A percentile compares a stretch with the other conserved stretches of the same genome.
Evolutionary conservation across 2,888 invertebrate genomes (phyloP).

Genomic region (Torymus auratus): DNA sequence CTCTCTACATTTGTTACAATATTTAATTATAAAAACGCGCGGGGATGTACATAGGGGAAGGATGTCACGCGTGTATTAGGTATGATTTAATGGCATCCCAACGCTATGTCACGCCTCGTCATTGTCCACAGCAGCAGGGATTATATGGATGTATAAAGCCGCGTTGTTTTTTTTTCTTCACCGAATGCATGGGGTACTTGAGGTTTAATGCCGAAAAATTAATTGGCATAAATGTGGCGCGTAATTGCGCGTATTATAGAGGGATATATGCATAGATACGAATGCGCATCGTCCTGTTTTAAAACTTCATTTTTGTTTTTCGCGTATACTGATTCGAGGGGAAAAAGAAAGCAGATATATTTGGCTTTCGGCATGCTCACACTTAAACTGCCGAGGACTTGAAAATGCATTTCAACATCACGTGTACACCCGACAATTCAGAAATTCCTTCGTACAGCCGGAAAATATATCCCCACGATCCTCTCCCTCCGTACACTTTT

Average conservation of each 20-base stretch:
- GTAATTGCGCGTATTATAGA: slow-evolving; percentile 64
- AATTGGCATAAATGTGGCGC: slow-evolving; percentile 72
- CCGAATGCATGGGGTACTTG: slow-evolving; percentile 60
- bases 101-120: slow-evolving; percentile 72
- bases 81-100: slow-evolving; percentile 72
- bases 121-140: slow-evolving; percentile 62
- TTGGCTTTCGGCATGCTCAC: too few relatives aligned
- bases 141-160: slow-evolving; percentile 57
- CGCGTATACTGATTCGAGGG: too few relatives aligned
- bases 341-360: too few relatives aligned
- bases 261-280: slow-evolving; percentile 36
- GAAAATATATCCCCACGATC: too few relatives aligned
- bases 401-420: too few relatives aligned
- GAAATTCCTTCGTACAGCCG: too few relatives aligned
- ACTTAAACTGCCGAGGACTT: too few relatives aligned
- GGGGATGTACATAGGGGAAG: slow-evolving; percentile 59
- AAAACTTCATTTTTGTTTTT: background rate
- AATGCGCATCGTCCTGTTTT: slow-evolving; percentile 1
- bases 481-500: too few relatives aligned
- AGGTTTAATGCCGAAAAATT: slow-evolving; percentile 72
- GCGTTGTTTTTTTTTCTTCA: slow-evolving; percentile 67
- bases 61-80: slow-evolving; percentile 68
- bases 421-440: too few relatives aligned
- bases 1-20: slow-evolving; percentile 68
- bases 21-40: slow-evolving; percentile 67